Evolutionary conservation across 2,888 invertebrate species (phyloP).

Genomic region (Anthophora plumipes): DNA sequence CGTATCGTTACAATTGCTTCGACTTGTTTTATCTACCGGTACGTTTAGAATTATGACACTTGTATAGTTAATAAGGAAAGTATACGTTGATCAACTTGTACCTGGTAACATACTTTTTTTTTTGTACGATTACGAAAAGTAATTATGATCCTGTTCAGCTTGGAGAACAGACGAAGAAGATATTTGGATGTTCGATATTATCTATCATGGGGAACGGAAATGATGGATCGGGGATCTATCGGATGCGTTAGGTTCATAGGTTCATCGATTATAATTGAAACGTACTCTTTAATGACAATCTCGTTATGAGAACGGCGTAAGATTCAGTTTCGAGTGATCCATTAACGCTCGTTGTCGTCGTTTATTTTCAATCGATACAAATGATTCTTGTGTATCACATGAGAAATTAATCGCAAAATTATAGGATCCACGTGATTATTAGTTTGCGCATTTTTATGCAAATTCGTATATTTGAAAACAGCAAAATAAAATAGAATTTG

Average conservation of each 20-base stretch:
- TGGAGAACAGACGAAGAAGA: neutral
- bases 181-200: neutral
- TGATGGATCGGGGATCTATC: slow-evolving; percentile 5
- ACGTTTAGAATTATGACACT: neutral
- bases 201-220: neutral
- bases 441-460: no score
- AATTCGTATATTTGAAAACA: no score
- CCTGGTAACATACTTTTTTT: neutral
- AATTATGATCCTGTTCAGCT: neutral
- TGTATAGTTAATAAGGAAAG: no score
- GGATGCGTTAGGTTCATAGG: neutral
- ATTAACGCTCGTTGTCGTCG: neutral
- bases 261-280: slow-evolving; percentile 15
- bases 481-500: no score
- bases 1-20: neutral
- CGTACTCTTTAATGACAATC: neutral
- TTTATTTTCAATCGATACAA: slow-evolving; percentile 4
- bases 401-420: neutral
- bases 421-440: neutral
- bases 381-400: neutral
- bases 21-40: neutral
- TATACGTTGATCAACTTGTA: neutral
- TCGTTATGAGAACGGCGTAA: neutral
- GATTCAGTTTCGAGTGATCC: slow-evolving; percentile 1
- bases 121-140: neutral